These are phyloP conservation scores for Marmota flaviventris DNA, from an alignment of 2,113 vertebrate genomes.

Conservation along the genomic window DNA sequence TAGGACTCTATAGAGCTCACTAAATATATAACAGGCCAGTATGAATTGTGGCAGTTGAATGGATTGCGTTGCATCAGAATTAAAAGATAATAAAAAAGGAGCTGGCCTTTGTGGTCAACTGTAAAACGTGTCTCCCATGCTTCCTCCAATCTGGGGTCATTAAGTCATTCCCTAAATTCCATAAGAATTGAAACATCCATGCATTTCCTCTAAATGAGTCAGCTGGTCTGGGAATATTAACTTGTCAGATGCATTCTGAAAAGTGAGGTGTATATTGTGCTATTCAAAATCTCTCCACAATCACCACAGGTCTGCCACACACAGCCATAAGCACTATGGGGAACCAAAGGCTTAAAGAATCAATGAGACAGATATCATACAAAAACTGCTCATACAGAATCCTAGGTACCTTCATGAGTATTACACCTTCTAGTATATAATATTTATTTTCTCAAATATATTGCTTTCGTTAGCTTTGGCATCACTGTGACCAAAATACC, in stretches of 20 bases:
- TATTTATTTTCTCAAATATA: not conserved
- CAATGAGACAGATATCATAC: not conserved
- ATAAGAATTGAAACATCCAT: not conserved
- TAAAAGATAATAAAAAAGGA: not conserved
- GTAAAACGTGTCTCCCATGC: not conserved
- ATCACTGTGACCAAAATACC: no score
- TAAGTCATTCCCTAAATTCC: not conserved
- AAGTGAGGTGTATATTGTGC: not conserved
- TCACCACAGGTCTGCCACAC: not conserved
- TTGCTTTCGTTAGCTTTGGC: not conserved
- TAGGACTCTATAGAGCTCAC: conserved; percentile 48
- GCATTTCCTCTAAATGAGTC: not conserved
- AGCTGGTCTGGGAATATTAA: not conserved
- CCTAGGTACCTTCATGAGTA: not conserved
- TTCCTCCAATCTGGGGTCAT: not conserved
- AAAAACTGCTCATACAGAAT: not conserved
- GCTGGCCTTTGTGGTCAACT: not conserved
- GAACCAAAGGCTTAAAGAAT: not conserved
- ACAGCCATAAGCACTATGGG: not conserved
- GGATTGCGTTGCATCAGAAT: conserved; percentile 32
- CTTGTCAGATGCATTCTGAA: conserved; percentile 25
- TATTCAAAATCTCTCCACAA: not conserved
- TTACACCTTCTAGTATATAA: not conserved
- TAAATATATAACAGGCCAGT: conserved; percentile 61
- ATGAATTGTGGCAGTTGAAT: conserved; percentile 45